Base-by-base conservation (phyloP, 1,140 invertebrate genomes). In the Rhopalosiphum maidis region DNA sequence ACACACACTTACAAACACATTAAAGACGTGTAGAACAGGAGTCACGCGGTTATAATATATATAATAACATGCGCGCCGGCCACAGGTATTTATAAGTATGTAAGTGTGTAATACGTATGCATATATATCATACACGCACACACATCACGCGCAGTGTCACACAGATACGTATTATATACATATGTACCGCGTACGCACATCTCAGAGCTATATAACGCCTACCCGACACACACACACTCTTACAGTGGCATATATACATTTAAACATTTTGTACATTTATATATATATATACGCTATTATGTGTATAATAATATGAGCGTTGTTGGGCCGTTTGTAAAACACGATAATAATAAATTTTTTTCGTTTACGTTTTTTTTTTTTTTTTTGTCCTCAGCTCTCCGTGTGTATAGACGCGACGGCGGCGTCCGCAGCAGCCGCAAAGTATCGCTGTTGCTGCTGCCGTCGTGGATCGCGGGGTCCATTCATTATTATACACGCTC, bases 21-120 rank as follows among this genome's bases (percentile, higher is more conserved):
- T 54, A 37, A 89, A 54, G 35, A 86, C 82, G 91, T 93, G 91
- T 93, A 93, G 82, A 93, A 93, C 91, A 85, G 91, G 91, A 93
- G 91, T 93, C 91, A 46, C 48, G 82, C 82, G 77, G 89, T 90
- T 90, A 90, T 43, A 68, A 90, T 90, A 9, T 60, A n/a, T 60
- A 46, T 60, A 37, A 89, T 89, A 89, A 90, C 41, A 90, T 43
- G 88, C 88, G 88, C 25, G 23, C 54, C 30, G 30, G 48, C n/a
- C 87, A 30, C 87, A 9, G 30, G 35, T 89, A 88, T 88, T 35
- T 87, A n/a, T 87, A 48, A n/a, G n/a, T 88, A 54, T 23, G 30
- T 48, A 48, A 48, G n/a, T 88, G 37, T 85, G 37, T 85, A 43
- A 43, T 85, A 86, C 41, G 37, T 25, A 46, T 15, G 85, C 41